Conservation (phyloP, 2,113 vertebrate species). For the Butorides virescens region DNA sequence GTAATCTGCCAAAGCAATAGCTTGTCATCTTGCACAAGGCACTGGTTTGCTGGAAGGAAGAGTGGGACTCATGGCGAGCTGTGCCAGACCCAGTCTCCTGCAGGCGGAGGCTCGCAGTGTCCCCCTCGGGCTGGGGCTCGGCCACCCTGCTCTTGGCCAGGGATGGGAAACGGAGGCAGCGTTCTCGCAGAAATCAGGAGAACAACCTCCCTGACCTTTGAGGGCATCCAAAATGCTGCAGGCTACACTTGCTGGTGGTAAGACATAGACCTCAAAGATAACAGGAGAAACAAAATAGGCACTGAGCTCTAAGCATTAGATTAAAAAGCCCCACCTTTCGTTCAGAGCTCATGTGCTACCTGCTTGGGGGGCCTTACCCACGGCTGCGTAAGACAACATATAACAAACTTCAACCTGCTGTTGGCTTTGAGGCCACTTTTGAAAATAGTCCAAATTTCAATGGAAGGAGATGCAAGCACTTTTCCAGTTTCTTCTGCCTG, state of each 20-base stretch:
- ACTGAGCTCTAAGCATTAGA: neutral
- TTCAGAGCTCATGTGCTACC: neutral
- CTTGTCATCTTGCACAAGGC: neutral
- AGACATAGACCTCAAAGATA: neutral
- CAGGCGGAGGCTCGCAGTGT: neutral
- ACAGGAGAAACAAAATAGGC: neutral
- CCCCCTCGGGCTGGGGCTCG: neutral
- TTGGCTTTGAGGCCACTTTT: neutral
- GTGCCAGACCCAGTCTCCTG: neutral
- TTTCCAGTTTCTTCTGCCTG: neutral
- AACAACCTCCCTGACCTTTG: neutral
- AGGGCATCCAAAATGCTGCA: neutral
- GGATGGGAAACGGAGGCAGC: accelerated
- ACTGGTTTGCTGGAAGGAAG: neutral
- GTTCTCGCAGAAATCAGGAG: neutral
- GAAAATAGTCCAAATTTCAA: neutral
- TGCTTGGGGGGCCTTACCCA: neutral
- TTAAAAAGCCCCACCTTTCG: neutral
- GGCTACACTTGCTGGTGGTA: neutral
- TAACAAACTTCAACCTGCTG: neutral
- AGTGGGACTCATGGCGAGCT: accelerated
- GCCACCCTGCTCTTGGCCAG: neutral
- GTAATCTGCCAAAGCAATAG: neutral
- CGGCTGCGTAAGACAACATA: neutral
- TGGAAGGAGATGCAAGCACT: neutral